A percentile compares a stretch with the other conserved stretches of the same genome.
Conservation (phyloP, 2,113 vertebrate species). For the Tachysurus fulvidraco region DNA sequence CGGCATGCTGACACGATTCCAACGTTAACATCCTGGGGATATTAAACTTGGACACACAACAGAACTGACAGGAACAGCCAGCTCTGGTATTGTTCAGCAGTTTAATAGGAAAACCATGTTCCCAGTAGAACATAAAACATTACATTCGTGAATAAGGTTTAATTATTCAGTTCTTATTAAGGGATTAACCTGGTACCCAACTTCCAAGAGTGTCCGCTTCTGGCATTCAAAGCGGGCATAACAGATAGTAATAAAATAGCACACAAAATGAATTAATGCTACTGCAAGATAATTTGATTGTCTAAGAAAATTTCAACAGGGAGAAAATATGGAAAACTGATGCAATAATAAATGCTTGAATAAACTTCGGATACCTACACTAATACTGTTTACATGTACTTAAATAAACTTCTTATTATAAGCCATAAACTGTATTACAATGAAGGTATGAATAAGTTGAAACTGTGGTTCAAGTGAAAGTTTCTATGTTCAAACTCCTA, state of each 20-base stretch:
- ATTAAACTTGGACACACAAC: slow-evolving; percentile 52
- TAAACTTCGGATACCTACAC: background rate
- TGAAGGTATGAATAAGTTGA: background rate
- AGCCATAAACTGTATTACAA: background rate
- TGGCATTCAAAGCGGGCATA: background rate
- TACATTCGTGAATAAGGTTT: slow-evolving; percentile 49
- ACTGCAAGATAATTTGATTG: background rate
- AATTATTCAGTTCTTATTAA: slow-evolving; percentile 39
- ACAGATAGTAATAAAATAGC: background rate
- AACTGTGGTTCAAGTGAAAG: background rate
- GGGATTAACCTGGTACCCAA: slow-evolving; percentile 4
- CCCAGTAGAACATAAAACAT: slow-evolving; percentile 48
- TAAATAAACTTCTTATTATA: background rate
- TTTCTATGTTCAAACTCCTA: too few species aligned
- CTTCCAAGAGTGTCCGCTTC: background rate
- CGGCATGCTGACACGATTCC: slow-evolving; percentile 44
- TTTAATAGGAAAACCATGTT: slow-evolving; percentile 56
- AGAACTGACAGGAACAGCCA: slow-evolving; percentile 27
- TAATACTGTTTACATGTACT: background rate
- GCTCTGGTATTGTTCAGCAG: slow-evolving; percentile 49
- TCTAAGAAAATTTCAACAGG: background rate
- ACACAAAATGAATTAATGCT: background rate
- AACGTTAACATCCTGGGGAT: slow-evolving; percentile 58
- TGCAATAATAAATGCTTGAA: background rate
- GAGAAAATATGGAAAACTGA: background rate